Evolutionary conservation across 2,113 vertebrate genomes (phyloP), one percentile per base, ranked within the genome.

Genomic region (Phaetusa simplex): DNA sequence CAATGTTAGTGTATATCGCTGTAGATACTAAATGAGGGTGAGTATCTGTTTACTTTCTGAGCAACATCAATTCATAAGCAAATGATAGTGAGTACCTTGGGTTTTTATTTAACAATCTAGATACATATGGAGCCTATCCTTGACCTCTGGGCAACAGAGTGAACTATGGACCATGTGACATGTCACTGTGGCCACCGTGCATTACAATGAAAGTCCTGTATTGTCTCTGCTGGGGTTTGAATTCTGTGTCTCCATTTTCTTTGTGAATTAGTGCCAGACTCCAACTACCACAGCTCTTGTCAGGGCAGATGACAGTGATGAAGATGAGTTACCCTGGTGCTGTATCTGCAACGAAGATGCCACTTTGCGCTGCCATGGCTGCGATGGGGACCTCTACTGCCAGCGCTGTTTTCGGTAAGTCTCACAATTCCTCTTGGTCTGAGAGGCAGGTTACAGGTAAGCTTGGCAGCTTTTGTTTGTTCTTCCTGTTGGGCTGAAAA

Each of bases 311-410:
- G 97, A 98, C 86, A 98, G 98, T 12, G 98, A 98, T 29, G 99
- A 99, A 2, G 99, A 99, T 13, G 99, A 99, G 96, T 98, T 99
- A 91, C 99, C 99, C 19, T 99, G 99, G 99, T 99, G 99, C 96
- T 99, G 99, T 95, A 99, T 99, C 98, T 99, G 99, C 96, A 99
- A 99, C 2, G 98, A 98, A 55, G 98, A 99, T 8, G 99, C 99
- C 78, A 95, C 96, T 6, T 73, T 99, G 64, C 99, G 99, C 71
- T 99, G 99, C 85, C 97, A 99, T 43, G 98, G 98, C 70, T 99
- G 99, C 3, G 98, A 99, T 0, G 98, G 98, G 62, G 99, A 99
- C 91, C 98, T 99, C 53, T 99, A 99, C 97, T 99, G 99, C 94
- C 98, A 98, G 86, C 98, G 98, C 93, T 99, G 99, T 96, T 99